Conservation (phyloP, 2,797 vertebrate species). For the Myripristis jacobus region DNA sequence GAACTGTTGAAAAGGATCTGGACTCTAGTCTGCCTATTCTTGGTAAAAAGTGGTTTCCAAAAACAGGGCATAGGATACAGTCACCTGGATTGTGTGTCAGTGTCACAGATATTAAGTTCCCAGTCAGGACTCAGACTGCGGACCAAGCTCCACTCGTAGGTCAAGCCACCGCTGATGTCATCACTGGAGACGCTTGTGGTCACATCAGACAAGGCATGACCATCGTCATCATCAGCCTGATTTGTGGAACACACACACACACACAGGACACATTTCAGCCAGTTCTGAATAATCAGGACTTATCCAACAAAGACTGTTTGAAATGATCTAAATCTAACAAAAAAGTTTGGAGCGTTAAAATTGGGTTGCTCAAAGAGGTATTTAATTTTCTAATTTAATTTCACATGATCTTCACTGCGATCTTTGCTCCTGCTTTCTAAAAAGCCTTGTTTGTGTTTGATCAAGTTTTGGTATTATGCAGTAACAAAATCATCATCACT, state of each 20-base stretch:
- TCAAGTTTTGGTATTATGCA: background rate
- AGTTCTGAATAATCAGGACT: conserved; percentile 37
- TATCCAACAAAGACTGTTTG: background rate
- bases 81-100: conserved; percentile 81
- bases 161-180: conserved; percentile 67
- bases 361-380: background rate
- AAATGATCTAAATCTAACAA: background rate
- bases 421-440: conserved; percentile 5
- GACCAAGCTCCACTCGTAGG: conserved; percentile 73
- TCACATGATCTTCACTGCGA: background rate
- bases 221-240: conserved; percentile 80
- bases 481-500: background rate
- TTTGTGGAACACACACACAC: conserved; percentile 75
- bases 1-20: background rate
- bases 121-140: conserved; percentile 81
- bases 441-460: background rate
- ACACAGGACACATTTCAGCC: conserved; percentile 29
- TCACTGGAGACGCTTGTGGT: conserved; percentile 69
- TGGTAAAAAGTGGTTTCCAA: conserved; percentile 42
- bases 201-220: conserved; percentile 72
- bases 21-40: conserved; percentile 8
- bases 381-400: background rate
- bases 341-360: background rate
- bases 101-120: conserved; percentile 81
- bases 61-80: conserved; percentile 59